Conservation (phyloP, 2,797 vertebrate genomes). For the Mionectes olivaceus region DNA sequence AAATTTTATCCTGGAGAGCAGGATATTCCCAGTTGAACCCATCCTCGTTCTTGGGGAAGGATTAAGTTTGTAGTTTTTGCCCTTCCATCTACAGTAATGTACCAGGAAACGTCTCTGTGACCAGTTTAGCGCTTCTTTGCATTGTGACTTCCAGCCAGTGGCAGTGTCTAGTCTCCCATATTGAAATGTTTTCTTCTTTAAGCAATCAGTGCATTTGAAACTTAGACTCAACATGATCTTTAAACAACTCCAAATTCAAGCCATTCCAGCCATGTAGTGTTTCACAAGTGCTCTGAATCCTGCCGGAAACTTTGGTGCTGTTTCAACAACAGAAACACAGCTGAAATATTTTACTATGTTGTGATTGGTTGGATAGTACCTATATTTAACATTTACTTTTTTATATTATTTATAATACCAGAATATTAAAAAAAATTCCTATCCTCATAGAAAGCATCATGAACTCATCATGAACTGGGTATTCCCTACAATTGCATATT, state of each 20-base stretch:
- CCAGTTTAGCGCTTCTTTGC: not conserved
- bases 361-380: not conserved
- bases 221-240: not conserved
- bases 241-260: not conserved
- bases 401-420: not conserved
- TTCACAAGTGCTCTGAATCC: not conserved
- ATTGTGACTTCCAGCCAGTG: not conserved
- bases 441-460: not conserved
- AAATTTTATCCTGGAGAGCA: not conserved
- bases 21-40: not conserved
- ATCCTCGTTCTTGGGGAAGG: not conserved
- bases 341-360: not conserved
- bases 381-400: not conserved
- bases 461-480: not conserved
- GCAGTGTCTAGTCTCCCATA: not conserved
- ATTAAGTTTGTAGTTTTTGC: not conserved
- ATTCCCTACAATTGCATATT: not conserved
- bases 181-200: not conserved
- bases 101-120: not conserved
- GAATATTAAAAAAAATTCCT: not conserved
- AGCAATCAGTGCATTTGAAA: not conserved
- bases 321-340: not conserved
- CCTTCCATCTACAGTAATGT: not conserved
- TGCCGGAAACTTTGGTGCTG: not conserved
- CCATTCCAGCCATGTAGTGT: not conserved